Percentiles rank a stretch among this genome's conserved stretches.
These are phyloP conservation scores for Cryptops parisi DNA, from an alignment of 2,888 invertebrate genomes.

Conservation along the genomic window DNA sequence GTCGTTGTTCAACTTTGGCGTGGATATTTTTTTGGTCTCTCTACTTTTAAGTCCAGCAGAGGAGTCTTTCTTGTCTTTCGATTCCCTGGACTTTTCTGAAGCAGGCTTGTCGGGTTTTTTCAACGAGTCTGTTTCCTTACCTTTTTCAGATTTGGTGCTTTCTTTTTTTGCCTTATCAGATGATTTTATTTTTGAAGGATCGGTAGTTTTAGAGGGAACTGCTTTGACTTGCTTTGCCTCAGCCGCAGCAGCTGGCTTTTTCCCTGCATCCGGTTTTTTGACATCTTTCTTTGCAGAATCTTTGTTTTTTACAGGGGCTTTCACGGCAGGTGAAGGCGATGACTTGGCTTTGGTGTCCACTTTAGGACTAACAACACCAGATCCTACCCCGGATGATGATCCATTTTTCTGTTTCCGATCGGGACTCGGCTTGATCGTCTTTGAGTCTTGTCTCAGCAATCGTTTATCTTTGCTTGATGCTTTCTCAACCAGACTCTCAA, in stretches of 20 bases:
- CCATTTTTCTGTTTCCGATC: constrained; percentile 5
- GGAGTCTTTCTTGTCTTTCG: constrained; percentile 4
- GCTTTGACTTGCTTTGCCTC: constrained; percentile 7
- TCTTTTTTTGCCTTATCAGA: constrained; percentile 9
- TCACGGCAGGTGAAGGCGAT: neutral
- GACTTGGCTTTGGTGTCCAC: neutral
- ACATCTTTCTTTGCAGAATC: constrained; percentile 5
- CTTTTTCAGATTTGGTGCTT: neutral
- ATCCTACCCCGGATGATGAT: neutral
- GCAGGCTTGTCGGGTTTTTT: constrained; percentile 3
- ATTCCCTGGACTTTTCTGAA: neutral
- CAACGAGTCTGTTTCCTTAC: neutral
- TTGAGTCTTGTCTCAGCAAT: constrained; percentile 3
- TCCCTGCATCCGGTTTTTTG: constrained; percentile 4
- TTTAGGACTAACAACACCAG: constrained; percentile 6
- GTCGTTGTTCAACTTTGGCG: neutral
- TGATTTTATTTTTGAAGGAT: constrained; percentile 10
- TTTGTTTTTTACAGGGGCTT: neutral
- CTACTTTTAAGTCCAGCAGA: neutral
- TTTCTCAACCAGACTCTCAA: neutral
- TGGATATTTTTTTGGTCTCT: neutral
- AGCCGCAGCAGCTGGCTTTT: neutral
- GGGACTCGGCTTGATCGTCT: constrained; percentile 6
- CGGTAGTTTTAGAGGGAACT: constrained; percentile 3
- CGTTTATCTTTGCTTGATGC: constrained; percentile 1